Evolutionary conservation across 37 sponge, comb jelly and placozoan species (phyloP).

Genomic region (Tethya wilhelma): DNA sequence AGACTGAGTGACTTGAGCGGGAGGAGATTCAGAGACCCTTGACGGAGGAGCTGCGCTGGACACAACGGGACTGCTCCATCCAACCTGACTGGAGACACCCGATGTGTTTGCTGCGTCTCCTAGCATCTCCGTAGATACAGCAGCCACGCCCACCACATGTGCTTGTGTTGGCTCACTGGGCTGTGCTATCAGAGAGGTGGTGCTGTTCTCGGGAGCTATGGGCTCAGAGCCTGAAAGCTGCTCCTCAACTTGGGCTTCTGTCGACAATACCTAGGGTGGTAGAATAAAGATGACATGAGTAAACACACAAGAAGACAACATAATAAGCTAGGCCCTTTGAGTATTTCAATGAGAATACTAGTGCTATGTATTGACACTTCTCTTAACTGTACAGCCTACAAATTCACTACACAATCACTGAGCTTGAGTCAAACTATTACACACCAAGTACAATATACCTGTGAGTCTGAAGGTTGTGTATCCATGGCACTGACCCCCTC

Average conservation of each 20-base stretch:
- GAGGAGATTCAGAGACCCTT: too few species aligned
- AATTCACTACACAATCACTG: not conserved
- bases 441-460: not conserved
- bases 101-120: not conserved
- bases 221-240: not conserved
- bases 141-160: not conserved
- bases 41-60: not conserved
- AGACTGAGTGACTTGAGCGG: too few species aligned
- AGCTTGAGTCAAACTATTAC: not conserved
- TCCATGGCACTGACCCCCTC: conserved; percentile 2
- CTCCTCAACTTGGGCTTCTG: not conserved
- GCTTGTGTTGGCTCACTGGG: not conserved
- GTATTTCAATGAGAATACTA: too few species aligned
- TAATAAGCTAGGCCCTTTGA: too few species aligned
- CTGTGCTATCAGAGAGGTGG: too few species aligned
- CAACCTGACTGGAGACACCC: not conserved
- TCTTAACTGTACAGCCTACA: not conserved
- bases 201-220: too few species aligned
- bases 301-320: too few species aligned
- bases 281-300: too few species aligned
- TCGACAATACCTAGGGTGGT: not conserved
- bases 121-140: not conserved
- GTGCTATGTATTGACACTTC: too few species aligned
- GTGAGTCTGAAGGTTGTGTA: conserved; percentile 10
- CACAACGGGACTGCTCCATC: not conserved